Evolutionary conservation across 2,888 invertebrate species (phyloP).

Genomic region (Nebria salina): DNA sequence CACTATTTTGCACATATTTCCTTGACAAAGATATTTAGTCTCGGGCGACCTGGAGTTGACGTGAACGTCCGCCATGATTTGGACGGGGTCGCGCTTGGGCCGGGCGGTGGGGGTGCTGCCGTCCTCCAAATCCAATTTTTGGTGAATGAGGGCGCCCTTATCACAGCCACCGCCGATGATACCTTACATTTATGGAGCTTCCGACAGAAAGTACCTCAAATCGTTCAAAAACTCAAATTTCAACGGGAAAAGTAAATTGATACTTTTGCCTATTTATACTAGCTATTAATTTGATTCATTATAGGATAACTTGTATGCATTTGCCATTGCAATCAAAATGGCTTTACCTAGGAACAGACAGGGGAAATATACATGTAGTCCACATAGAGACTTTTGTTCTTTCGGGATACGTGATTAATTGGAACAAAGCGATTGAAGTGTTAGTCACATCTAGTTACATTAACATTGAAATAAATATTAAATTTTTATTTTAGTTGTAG

Average conservation of each 20-base stretch:
- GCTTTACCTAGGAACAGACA: slow-evolving; percentile 97
- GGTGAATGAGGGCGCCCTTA: slow-evolving; percentile 95
- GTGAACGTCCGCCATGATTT: slow-evolving; percentile 89
- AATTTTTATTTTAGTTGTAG: slow-evolving; percentile 73
- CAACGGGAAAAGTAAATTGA: slow-evolving; percentile 87
- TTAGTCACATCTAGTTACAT: slow-evolving; percentile 69
- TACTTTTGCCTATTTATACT: background rate
- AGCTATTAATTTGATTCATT: slow-evolving; percentile 46
- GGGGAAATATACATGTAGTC: slow-evolving; percentile 97
- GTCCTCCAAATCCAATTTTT: slow-evolving; percentile 94
- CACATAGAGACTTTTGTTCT: slow-evolving; percentile 96
- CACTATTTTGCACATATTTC: slow-evolving; percentile 53
- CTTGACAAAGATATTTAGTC: slow-evolving; percentile 69
- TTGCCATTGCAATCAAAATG: slow-evolving; percentile 98
- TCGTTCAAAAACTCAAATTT: slow-evolving; percentile 97
- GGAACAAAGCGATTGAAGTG: slow-evolving; percentile 99
- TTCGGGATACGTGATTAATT: slow-evolving; percentile 98
- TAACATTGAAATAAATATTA: background rate
- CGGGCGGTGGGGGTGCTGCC: slow-evolving; percentile 69
- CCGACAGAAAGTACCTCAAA: slow-evolving; percentile 91
- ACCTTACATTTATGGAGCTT: slow-evolving; percentile 98
- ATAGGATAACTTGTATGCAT: slow-evolving; percentile 92
- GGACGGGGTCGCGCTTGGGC: slow-evolving; percentile 59
- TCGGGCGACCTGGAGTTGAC: slow-evolving; percentile 97
- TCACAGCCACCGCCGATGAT: slow-evolving; percentile 96